Base-by-base conservation (phyloP, 1,140 invertebrate species). In the Zaprionus tsacasi region DNA sequence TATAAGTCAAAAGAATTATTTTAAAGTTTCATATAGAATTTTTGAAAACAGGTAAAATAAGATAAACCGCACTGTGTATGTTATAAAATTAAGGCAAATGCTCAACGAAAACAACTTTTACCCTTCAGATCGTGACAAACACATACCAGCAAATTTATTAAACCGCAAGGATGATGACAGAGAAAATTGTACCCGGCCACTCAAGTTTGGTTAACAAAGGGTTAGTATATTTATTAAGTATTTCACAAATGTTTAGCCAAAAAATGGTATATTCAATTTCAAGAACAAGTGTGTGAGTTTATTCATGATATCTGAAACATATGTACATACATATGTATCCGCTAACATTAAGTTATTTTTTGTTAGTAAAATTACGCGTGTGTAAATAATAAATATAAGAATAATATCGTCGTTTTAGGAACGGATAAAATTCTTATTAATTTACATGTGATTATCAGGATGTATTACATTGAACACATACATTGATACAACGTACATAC, bases 181-280 rank as follows among this genome's bases (percentile, higher is more conserved):
- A 94, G 93, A 94, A 93, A 93, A 93, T 94, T 92, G 93, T 93
- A 92, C 91, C 93, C 82, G 94, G 93, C 92, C 94, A 94, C 93
- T 92, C 94, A 91, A 94, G 93, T 88, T 93, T 93, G 89, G 93
- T 94, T 82, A 93, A 83, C 72, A 94, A 94, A 91, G 93, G 93
- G 93, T 94, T 85, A 78, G 93, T 93, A 76, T 65, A 56, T 69
- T 54, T 57, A 40, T 55, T 58, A 52, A 60, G 6, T 35, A 36
- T 40, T 60, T 17, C 15, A 38, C 5, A 3, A 11, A 56, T 52
- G 17, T 43, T n/a, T 58, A 11, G 36, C 1, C n/a, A 36, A 25
- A 58, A 25, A 25, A 40, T 0, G 0, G 11, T 50, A 10, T 25
- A 11, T 17, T 25, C 10, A 1, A 50, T 7, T 15, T n/a, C 7